A percentile compares a stretch with the other conserved stretches of the same genome.
Conservation (phyloP, 2,113 vertebrate species). For the Gavia stellata region DNA sequence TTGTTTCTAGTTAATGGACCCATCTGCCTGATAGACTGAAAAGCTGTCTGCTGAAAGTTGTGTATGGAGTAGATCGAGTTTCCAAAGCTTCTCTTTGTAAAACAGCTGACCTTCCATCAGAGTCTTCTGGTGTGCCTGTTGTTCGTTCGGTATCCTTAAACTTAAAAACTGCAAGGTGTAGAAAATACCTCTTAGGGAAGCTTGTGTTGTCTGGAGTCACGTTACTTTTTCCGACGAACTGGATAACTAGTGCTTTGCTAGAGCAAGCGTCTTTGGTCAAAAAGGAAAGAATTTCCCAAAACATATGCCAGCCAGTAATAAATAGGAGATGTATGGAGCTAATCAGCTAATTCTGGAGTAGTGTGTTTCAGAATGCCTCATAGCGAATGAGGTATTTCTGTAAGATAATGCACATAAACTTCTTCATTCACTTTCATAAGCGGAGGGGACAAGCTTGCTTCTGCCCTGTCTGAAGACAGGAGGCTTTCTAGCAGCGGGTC, state of each 20-base stretch:
- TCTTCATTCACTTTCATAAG: neutral
- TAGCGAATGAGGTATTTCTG: neutral
- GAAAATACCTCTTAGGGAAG: neutral
- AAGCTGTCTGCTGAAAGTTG: neutral
- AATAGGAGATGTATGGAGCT: neutral
- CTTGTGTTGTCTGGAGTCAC: neutral
- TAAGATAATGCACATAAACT: neutral
- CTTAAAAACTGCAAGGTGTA: neutral
- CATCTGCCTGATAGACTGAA: neutral
- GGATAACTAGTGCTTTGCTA: neutral
- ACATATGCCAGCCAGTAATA: neutral
- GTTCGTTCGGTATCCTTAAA: neutral
- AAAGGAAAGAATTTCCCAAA: neutral
- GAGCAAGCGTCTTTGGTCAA: neutral
- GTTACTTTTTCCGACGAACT: neutral
- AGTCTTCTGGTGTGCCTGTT: accelerated
- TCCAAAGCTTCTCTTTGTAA: neutral
- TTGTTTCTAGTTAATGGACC: neutral
- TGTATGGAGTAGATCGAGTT: neutral
- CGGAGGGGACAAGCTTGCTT: neutral
- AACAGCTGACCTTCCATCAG: neutral
- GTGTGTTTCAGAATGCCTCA: accelerated
- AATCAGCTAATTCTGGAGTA: neutral
- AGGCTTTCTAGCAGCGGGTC: neutral
- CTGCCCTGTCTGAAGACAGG: neutral